phyloP scores from a whole-genome alignment of 2,888 invertebrate species.

The Conomelus anceps region DNA sequence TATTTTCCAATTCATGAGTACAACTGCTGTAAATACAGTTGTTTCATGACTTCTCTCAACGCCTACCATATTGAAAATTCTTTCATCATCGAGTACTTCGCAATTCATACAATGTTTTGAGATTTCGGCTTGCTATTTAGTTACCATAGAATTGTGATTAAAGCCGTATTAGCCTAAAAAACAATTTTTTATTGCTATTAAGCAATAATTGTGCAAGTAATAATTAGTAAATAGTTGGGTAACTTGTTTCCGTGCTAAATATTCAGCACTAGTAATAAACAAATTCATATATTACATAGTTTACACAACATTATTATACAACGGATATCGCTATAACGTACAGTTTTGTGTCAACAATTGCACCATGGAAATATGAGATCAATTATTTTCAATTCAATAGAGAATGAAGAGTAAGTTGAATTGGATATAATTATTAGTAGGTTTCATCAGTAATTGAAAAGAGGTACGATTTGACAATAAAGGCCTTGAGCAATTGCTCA shows the following conservation, averaged over 20 bases:
- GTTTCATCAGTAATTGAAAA: background rate
- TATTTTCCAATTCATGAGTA: too few species aligned
- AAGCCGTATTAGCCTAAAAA: background rate
- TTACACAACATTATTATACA: background rate
- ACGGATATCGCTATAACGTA: background rate
- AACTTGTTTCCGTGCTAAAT: background rate
- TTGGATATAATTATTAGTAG: background rate
- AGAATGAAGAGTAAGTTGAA: background rate
- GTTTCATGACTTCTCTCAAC: too few species aligned
- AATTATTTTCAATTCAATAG: too few species aligned
- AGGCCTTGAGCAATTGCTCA: background rate
- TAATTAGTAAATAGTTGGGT: background rate
- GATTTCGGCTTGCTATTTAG: background rate
- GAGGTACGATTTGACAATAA: background rate
- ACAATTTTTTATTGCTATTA: background rate
- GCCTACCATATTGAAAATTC: too few species aligned
- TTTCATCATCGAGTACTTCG: too few species aligned
- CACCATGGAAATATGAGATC: background rate
- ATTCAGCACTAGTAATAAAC: background rate
- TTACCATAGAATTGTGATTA: background rate
- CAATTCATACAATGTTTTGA: too few species aligned
- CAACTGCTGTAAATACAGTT: too few species aligned
- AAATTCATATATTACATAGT: background rate
- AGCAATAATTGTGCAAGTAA: background rate
- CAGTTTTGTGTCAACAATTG: background rate